Conservation (phyloP, 2,797 vertebrate genomes). For the Chaenodraco wilsoni region DNA sequence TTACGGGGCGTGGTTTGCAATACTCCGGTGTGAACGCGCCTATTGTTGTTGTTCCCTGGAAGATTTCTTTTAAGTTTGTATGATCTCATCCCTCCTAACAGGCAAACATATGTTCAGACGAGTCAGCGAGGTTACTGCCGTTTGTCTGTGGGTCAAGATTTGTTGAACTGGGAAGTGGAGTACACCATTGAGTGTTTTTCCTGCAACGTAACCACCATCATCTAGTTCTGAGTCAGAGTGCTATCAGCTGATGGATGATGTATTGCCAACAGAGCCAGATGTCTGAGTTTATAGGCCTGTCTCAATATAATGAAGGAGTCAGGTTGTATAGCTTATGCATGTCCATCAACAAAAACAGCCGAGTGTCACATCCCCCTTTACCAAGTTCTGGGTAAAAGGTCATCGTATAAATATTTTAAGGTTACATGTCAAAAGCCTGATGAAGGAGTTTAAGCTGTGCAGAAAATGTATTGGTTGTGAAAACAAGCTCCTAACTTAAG, state of each 20-base stretch:
- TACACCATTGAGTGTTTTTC: slow-evolving; percentile 27
- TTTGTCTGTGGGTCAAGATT: slow-evolving; percentile 34
- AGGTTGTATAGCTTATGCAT: background rate
- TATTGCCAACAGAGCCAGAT: slow-evolving; percentile 12
- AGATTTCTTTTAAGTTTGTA: background rate
- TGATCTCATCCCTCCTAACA: slow-evolving; percentile 34
- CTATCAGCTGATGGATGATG: slow-evolving; percentile 43
- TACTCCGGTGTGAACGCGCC: too few species aligned
- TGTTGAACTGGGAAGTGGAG: slow-evolving; percentile 17
- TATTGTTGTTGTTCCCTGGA: slow-evolving; percentile 22
- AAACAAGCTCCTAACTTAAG: background rate
- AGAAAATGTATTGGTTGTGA: background rate
- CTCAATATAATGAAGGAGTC: background rate
- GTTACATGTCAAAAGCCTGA: background rate
- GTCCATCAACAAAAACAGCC: background rate
- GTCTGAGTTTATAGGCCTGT: background rate
- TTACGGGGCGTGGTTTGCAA: too few species aligned
- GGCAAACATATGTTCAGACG: slow-evolving; percentile 16
- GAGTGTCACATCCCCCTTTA: background rate
- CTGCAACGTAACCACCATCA: slow-evolving; percentile 1
- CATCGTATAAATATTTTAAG: background rate
- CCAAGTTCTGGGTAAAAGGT: background rate
- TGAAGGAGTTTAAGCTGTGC: background rate
- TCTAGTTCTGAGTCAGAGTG: slow-evolving; percentile 52
- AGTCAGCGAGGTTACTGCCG: slow-evolving; percentile 57